These are phyloP conservation scores for Enteromius viviparus DNA, from an alignment of 2,797 vertebrate species.

Conservation along the genomic window DNA sequence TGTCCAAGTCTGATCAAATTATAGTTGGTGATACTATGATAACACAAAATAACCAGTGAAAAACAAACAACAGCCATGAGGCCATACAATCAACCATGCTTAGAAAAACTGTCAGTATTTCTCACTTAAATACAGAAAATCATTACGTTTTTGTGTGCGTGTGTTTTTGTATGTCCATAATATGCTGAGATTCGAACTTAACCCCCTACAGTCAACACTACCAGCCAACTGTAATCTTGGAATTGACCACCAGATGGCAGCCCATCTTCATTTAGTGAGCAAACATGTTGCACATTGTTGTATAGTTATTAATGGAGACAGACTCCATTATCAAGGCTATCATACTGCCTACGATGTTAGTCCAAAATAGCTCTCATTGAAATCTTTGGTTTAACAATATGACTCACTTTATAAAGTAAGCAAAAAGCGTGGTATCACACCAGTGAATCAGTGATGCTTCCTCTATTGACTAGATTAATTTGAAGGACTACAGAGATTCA, in stretches of 20 bases:
- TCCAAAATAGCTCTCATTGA: not conserved
- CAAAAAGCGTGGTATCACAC: not conserved
- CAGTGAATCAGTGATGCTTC: not conserved
- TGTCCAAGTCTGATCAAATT: not conserved
- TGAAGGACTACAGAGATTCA: slow-evolving; percentile 6
- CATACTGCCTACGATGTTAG: not conserved
- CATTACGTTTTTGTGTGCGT: not conserved
- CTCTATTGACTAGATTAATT: not conserved
- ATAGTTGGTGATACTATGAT: not conserved
- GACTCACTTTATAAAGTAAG: slow-evolving; percentile 10
- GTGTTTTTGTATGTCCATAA: not conserved
- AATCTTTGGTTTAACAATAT: slow-evolving; percentile 9
- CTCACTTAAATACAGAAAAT: not conserved
- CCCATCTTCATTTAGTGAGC: slow-evolving; percentile 24
- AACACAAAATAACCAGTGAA: not conserved
- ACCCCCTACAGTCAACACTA: not conserved
- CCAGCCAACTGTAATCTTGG: not conserved
- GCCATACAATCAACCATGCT: too few relatives aligned
- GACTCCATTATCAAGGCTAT: not conserved
- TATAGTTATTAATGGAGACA: not conserved
- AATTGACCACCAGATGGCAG: slow-evolving; percentile 20
- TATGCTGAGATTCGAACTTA: not conserved
- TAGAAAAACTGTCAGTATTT: not conserved
- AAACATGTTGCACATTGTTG: not conserved
- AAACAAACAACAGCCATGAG: not conserved